These are phyloP conservation scores for Heliconius nattereri DNA, from an alignment of 1,140 invertebrate species.

Conservation along the genomic window DNA sequence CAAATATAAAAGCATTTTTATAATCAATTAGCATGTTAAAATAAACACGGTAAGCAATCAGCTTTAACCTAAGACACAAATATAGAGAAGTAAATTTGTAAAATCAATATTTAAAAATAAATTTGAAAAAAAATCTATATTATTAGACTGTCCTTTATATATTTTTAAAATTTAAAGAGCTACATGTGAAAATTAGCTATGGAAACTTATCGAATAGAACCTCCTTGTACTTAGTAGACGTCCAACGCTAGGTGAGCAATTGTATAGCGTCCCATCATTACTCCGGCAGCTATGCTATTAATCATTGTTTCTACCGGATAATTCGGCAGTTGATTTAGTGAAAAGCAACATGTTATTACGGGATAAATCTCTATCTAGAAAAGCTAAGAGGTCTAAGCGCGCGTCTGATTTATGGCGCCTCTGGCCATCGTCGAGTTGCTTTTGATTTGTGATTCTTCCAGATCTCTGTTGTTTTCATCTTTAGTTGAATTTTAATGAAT, in stretches of 20 bases:
- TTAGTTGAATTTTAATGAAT: conserved; percentile 79
- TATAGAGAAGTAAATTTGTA: no score
- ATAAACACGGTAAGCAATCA: no score
- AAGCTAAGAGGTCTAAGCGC: conserved; percentile 79
- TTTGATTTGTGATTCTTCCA: conserved; percentile 74
- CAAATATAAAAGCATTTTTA: no score
- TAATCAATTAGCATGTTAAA: no score
- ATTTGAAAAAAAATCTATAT: no score
- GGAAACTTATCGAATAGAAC: conserved; percentile 34
- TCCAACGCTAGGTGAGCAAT: conserved; percentile 39
- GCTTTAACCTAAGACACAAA: no score
- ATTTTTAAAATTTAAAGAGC: not conserved
- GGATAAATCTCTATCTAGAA: conserved; percentile 81
- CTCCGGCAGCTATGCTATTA: conserved; percentile 71
- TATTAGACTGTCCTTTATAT: not conserved
- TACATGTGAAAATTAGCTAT: conserved; percentile 15
- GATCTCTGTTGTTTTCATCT: conserved; percentile 72
- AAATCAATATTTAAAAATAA: no score
- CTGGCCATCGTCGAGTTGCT: conserved; percentile 65
- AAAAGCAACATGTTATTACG: conserved; percentile 80
- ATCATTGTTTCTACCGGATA: conserved; percentile 80
- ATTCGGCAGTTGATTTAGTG: conserved; percentile 80
- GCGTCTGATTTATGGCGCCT: conserved; percentile 72
- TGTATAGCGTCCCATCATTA: conserved; percentile 58
- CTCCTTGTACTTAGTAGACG: conserved; percentile 32